phyloP scores from a whole-genome alignment of 1,140 invertebrate genomes.

The Orchesella cincta region DNA sequence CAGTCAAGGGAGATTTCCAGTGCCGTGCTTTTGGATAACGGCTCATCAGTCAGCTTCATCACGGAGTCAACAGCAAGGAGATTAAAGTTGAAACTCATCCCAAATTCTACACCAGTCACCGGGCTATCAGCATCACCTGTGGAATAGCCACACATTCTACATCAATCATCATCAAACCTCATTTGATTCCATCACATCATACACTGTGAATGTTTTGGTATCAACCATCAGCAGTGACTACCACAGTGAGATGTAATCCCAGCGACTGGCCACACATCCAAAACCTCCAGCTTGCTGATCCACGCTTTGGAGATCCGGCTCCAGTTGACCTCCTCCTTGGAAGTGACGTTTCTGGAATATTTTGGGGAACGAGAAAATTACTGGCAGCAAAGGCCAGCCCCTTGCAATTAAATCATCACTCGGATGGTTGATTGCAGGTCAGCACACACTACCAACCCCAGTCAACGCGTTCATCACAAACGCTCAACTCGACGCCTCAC shows the following conservation, averaged over 20 bases:
- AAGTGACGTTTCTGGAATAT: neutral
- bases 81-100: neutral
- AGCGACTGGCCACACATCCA: neutral
- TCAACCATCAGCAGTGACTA: neutral
- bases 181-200: neutral
- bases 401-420: neutral
- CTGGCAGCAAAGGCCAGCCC: neutral
- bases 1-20: neutral
- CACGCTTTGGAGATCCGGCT: neutral
- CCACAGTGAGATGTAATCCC: neutral
- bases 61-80: neutral
- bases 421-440: constrained; percentile 4
- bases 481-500: constrained; percentile 29
- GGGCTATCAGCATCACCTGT: neutral
- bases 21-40: neutral
- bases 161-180: neutral
- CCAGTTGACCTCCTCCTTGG: neutral
- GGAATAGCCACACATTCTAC: neutral
- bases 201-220: neutral
- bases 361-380: neutral
- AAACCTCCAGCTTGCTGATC: neutral
- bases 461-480: neutral
- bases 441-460: neutral
- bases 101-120: neutral
- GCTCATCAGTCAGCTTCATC: neutral